These are phyloP conservation scores for Mandrillus leucophaeus DNA, from an alignment of 2,113 vertebrate genomes.

Conservation along the genomic window DNA sequence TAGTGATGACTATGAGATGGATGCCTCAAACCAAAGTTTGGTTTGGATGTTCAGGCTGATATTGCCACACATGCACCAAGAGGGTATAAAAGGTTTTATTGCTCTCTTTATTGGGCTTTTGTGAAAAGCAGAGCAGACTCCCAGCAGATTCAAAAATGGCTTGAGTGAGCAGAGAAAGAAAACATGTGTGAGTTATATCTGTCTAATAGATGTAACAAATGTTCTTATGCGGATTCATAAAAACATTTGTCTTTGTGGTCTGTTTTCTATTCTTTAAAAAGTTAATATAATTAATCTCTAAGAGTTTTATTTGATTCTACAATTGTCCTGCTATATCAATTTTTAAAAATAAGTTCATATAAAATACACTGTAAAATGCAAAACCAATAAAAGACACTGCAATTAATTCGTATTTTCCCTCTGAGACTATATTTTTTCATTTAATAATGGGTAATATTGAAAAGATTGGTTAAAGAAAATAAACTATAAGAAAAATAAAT, in stretches of 20 bases:
- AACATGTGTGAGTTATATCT: background rate
- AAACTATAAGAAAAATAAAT: background rate
- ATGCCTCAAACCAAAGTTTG: background rate
- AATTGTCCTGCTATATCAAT: background rate
- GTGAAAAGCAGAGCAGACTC: background rate
- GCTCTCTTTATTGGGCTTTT: background rate
- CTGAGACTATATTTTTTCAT: background rate
- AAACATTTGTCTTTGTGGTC: background rate
- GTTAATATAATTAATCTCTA: background rate
- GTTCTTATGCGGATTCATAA: background rate
- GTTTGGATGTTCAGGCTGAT: background rate
- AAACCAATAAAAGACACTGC: background rate
- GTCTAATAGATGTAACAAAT: background rate
- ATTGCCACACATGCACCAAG: too few species aligned
- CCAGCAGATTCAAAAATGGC: background rate
- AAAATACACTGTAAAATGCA: background rate
- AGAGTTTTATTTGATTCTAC: background rate
- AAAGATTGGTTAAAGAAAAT: background rate
- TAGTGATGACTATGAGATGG: background rate
- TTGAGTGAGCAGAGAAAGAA: background rate
- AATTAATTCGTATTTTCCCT: background rate
- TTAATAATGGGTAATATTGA: background rate
- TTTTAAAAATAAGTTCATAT: background rate
- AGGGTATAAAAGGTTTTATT: background rate
- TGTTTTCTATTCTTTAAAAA: background rate